A percentile compares a stretch with the other conserved stretches of the same genome.
phyloP scores from a whole-genome alignment of 1,140 invertebrate genomes.

The Galleria mellonella region DNA sequence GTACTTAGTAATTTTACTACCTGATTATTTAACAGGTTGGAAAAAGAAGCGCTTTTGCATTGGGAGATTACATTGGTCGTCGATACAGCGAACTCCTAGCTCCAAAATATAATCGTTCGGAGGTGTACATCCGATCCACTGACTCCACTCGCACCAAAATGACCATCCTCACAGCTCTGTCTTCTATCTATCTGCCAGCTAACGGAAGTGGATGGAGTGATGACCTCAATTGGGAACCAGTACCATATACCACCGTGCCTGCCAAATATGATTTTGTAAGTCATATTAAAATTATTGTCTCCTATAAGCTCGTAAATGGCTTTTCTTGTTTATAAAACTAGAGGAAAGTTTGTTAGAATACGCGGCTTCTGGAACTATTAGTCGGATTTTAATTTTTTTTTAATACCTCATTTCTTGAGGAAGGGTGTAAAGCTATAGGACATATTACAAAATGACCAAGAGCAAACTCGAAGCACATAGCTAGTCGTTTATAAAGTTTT shows the following conservation, averaged over 20 bases:
- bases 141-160: conserved; percentile 24
- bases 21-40: background rate
- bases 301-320: too few species aligned
- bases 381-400: too few species aligned
- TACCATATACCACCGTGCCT: conserved; percentile 23
- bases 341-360: too few species aligned
- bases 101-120: background rate
- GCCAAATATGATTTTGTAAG: conserved; percentile 26
- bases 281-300: too few species aligned
- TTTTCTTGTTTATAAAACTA: too few species aligned
- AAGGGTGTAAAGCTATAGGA: too few species aligned
- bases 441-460: too few species aligned
- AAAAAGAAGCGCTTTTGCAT: background rate
- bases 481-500: too few species aligned
- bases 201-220: conserved; percentile 8
- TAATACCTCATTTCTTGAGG: too few species aligned
- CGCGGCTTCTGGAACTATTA: too few species aligned
- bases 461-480: too few species aligned
- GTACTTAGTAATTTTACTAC: too few species aligned
- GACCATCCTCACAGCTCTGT: conserved; percentile 17
- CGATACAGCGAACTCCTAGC: conserved; percentile 8
- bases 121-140: conserved; percentile 18
- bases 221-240: conserved; percentile 15
- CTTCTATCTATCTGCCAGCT: conserved; percentile 14
- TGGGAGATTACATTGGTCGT: conserved; percentile 7